Evolutionary conservation across 53 echinoderm and acorn worm species (phyloP).

Genomic region (Patiria pectinifera): DNA sequence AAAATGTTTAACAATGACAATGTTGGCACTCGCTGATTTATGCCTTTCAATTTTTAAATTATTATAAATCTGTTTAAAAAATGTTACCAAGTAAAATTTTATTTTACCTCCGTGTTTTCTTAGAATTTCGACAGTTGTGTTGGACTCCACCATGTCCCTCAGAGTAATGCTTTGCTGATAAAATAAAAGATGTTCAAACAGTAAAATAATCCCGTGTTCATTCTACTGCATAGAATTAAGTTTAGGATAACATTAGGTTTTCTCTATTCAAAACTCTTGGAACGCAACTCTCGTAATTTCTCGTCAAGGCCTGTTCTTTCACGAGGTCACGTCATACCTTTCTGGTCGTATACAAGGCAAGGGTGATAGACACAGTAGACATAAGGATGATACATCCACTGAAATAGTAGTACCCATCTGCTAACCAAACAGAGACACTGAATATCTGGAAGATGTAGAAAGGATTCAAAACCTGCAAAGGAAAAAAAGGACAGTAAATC

Average conservation of each 20-base stretch:
- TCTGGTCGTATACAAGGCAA: slow-evolving; percentile 81
- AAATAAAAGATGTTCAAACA: background rate
- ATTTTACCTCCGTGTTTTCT: slow-evolving; percentile 69
- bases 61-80: too few relatives aligned
- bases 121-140: slow-evolving; percentile 65
- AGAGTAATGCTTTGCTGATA: slow-evolving; percentile 78
- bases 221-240: background rate
- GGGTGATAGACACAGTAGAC: slow-evolving; percentile 70
- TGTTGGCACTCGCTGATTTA: too few relatives aligned
- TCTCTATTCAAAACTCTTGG: too few relatives aligned
- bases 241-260: too few relatives aligned
- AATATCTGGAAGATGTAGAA: slow-evolving; percentile 93
- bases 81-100: background rate
- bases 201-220: background rate
- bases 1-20: too few relatives aligned
- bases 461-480: slow-evolving; percentile 75
- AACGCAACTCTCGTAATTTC: too few relatives aligned
- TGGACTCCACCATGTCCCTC: slow-evolving; percentile 73
- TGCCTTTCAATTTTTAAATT: too few relatives aligned
- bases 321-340: slow-evolving; percentile 53
- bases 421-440: slow-evolving; percentile 80
- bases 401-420: slow-evolving; percentile 76
- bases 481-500: background rate
- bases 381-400: slow-evolving; percentile 73
- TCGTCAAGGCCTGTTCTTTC: background rate